These are phyloP conservation scores for Caenorhabditis sp. DNA, from an alignment of 2,888 invertebrate genomes.

Conservation along the genomic window DNA sequence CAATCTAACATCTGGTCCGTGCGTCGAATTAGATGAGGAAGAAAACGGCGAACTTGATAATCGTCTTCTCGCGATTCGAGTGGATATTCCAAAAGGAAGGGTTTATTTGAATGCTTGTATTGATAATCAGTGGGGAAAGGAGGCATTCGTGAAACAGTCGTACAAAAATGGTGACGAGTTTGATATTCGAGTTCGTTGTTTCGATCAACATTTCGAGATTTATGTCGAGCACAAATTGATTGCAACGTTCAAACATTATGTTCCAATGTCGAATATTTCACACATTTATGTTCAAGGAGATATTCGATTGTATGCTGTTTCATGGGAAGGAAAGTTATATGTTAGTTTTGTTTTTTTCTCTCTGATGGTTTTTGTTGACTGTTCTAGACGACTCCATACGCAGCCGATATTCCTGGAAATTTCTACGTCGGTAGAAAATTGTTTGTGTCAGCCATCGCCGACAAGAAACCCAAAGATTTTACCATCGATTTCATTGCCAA, in stretches of 20 bases:
- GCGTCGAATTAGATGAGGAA: conserved; percentile 66
- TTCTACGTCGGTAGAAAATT: conserved; percentile 64
- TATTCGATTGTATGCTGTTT: conserved; percentile 48
- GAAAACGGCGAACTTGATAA: conserved; percentile 56
- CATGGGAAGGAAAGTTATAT: conserved; percentile 70
- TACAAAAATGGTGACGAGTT: conserved; percentile 65
- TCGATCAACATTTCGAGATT: conserved; percentile 66
- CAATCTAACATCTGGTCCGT: conserved; percentile 64
- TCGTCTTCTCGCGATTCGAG: conserved; percentile 62
- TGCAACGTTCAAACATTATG: conserved; percentile 68
- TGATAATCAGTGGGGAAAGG: conserved; percentile 68
- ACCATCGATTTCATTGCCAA: conserved; percentile 59
- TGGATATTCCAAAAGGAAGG: conserved; percentile 56
- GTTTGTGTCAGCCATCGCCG: conserved; percentile 8
- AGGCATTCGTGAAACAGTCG: conserved; percentile 55
- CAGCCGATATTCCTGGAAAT: conserved; percentile 69
- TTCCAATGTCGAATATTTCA: conserved; percentile 56
- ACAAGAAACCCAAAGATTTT: conserved; percentile 63
- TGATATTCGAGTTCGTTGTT: conserved; percentile 68
- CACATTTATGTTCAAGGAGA: conserved; percentile 68
- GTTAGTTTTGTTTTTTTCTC: conserved; percentile 32
- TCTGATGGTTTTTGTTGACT: not conserved
- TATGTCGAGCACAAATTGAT: conserved; percentile 68
- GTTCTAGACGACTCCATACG: conserved; percentile 66
- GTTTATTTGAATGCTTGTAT: conserved; percentile 68